Percentiles rank a stretch among this genome's conserved stretches.
phyloP scores from a whole-genome alignment of 1,140 invertebrate genomes.

The Cotesia vestalis region DNA sequence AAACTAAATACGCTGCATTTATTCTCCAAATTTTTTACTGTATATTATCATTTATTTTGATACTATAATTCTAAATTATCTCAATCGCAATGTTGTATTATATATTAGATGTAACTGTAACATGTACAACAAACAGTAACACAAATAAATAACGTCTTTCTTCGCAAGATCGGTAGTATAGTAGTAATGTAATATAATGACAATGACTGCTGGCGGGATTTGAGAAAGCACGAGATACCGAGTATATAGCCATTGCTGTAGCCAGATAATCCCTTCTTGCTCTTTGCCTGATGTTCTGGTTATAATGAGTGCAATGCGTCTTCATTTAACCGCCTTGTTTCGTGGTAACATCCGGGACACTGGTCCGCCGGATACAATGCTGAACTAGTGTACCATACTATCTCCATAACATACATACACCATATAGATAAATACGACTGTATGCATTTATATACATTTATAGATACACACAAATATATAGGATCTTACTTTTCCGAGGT shows the following conservation, averaged over 20 bases:
- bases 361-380: conserved; percentile 33
- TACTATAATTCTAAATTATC: no score
- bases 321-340: conserved; percentile 57
- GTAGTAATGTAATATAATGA: no score
- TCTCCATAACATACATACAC: conserved; percentile 27
- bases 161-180: background rate
- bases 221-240: background rate
- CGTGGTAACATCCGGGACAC: conserved; percentile 40
- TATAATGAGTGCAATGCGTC: conserved; percentile 59
- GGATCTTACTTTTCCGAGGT: background rate
- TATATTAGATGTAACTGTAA: no score
- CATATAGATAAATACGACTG: no score
- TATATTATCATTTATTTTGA: no score
- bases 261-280: conserved; percentile 3
- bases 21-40: no score
- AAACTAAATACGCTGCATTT: no score
- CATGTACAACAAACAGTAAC: no score
- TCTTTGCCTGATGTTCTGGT: conserved; percentile 41
- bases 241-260: background rate
- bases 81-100: no score
- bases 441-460: conserved; percentile 15
- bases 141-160: background rate
- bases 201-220: background rate
- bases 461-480: background rate
- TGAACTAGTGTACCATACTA: conserved; percentile 24